A percentile compares a stretch with the other conserved stretches of the same genome.
phyloP scores from a whole-genome alignment of 2,888 invertebrate genomes.

The Morinoia aosen region DNA sequence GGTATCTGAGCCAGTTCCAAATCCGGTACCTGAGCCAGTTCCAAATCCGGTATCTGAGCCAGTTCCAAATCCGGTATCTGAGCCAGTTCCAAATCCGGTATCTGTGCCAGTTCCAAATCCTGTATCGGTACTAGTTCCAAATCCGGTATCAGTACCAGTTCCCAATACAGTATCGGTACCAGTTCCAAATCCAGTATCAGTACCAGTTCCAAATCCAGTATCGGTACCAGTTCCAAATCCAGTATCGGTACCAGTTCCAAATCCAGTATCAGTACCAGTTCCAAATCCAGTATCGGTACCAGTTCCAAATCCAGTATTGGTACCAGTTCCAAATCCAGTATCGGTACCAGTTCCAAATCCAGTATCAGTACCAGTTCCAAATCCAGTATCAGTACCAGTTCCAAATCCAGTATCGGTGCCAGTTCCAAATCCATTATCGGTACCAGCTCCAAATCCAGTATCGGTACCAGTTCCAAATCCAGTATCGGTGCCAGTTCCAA shows the following conservation, averaged over 20 bases:
- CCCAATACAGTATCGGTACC: neutral
- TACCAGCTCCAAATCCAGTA: neutral
- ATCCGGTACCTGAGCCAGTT: neutral
- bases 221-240: constrained; percentile 12
- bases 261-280: neutral
- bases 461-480: no score
- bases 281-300: neutral
- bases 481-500: no score
- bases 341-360: neutral
- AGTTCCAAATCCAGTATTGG: neutral
- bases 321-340: neutral
- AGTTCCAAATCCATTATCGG: neutral
- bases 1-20: neutral
- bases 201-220: neutral
- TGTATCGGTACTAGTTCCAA: neutral
- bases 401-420: neutral
- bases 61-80: constrained; percentile 36
- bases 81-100: neutral
- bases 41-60: constrained; percentile 28
- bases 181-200: neutral
- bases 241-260: neutral
- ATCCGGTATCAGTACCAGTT: constrained; percentile 4
- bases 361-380: neutral
- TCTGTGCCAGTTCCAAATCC: constrained; percentile 39
- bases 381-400: neutral